Evolutionary conservation across 1,140 invertebrate genomes (phyloP).

Genomic region (Hestina assimilis): DNA sequence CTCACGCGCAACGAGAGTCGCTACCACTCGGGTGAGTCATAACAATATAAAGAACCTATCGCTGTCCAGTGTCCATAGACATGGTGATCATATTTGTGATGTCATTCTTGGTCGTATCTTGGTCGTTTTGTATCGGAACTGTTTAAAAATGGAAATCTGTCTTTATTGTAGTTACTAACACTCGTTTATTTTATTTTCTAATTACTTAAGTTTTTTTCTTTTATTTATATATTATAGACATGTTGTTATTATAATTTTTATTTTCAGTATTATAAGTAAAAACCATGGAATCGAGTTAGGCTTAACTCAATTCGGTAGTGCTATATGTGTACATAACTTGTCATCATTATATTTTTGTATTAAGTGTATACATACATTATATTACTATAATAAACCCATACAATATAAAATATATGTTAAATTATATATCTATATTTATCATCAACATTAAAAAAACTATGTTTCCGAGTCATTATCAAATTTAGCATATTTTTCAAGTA

Average conservation of each 20-base stretch:
- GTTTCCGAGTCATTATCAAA: no score
- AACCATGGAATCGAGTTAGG: no score
- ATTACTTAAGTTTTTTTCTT: background rate
- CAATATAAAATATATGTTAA: no score
- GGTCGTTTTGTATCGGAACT: slow-evolving; percentile 11
- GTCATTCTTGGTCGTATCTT: slow-evolving; percentile 32
- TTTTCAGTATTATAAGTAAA: background rate
- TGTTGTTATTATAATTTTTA: background rate
- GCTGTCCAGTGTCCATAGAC: slow-evolving; percentile 35
- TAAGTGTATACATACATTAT: no score
- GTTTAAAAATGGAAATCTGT: background rate
- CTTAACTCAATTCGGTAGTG: no score
- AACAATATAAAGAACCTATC: slow-evolving; percentile 43
- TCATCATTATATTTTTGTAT: background rate
- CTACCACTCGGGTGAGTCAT: slow-evolving; percentile 94
- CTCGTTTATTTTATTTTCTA: background rate
- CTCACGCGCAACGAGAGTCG: slow-evolving; percentile 96
- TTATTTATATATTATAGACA: background rate
- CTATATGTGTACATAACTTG: background rate
- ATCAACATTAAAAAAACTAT: no score
- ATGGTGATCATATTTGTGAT: slow-evolving; percentile 38
- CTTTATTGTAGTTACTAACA: slow-evolving; percentile 8
- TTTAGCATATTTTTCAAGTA: no score
- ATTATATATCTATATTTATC: no score
- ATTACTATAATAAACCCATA: no score